Percentiles rank a stretch among this genome's conserved stretches.
Conservation (phyloP, 2,113 vertebrate species). For the Mobula birostris region DNA sequence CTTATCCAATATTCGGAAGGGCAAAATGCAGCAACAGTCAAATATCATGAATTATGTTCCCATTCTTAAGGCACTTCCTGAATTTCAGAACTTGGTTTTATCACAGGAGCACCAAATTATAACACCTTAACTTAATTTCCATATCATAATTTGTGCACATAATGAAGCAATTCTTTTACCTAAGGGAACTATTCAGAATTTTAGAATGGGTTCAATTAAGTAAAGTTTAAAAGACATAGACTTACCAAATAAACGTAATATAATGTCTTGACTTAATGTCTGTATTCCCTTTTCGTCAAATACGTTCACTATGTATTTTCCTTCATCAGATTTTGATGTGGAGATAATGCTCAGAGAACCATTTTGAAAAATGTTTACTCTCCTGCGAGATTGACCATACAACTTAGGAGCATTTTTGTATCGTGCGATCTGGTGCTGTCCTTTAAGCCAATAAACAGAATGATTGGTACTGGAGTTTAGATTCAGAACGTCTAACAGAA, state of each 20-base stretch:
- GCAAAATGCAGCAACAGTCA: not conserved
- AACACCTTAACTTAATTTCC: not conserved
- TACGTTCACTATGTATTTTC: not conserved
- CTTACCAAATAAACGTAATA: conserved; percentile 18
- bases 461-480: not conserved
- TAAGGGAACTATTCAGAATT: not conserved
- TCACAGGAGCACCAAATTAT: not conserved
- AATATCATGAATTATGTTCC: not conserved
- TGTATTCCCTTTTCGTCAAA: not conserved
- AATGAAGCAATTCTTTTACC: not conserved
- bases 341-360: not conserved
- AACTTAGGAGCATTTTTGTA: not conserved
- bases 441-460: not conserved
- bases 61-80: not conserved
- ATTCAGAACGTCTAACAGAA: not conserved
- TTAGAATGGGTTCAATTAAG: not conserved
- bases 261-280: not conserved
- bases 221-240: not conserved
- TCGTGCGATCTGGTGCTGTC: not conserved
- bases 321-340: not conserved
- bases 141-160: not conserved
- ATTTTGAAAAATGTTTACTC: not conserved
- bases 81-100: not conserved
- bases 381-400: not conserved
- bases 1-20: not conserved